Evolutionary conservation across 2,888 invertebrate species (phyloP), one percentile per base, ranked within the genome.

Genomic region (Nemurella pictetii): DNA sequence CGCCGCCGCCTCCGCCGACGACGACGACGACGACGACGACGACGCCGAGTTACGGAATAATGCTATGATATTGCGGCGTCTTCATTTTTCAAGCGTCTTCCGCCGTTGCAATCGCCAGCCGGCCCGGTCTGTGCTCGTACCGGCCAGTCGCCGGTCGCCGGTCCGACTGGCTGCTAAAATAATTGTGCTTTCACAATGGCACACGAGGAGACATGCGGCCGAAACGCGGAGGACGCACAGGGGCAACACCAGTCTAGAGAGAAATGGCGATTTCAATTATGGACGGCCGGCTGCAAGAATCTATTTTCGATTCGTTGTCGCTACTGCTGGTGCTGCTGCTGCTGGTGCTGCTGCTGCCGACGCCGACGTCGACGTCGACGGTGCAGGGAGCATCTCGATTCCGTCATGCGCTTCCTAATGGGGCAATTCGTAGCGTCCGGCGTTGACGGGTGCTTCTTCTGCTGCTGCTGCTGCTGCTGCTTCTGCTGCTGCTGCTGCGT

Each of bases 51-150:
- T 55, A 55, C 55, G 55, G 55, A 55, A 55, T 55, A 55, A 89
- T 88, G 88, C 88, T 88, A 87, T 88, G 88, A 89, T 89, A 55
- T 55, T 55, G 55, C 55, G 55, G 20, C 20, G 55, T 55, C 55
- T 55, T 20, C 29, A 20, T 7, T 77, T 9, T 25, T 20, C 29
- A 15, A 5, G n/a, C n/a, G 29, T 77, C 78, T 9, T 25, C 35
- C 25, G 32, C 81, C 32, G 35, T 30, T 81, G 35, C 32, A 81
- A 81, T 26, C 0, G 29, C 15, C 27, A n/a, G 27, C 77, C 26
- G 27, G 77, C 77, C 77, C 77, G 77, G 0, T 26, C 2, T n/a
- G n/a, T n/a, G n/a, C 20, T 77, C 77, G 28, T 20, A 26, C n/a
- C 77, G 77, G 29, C 32, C 20, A 15, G 77, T 27, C 35, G 28